Conservation (phyloP, 2,888 invertebrate genomes). For the Ormyrus pomaceus region DNA sequence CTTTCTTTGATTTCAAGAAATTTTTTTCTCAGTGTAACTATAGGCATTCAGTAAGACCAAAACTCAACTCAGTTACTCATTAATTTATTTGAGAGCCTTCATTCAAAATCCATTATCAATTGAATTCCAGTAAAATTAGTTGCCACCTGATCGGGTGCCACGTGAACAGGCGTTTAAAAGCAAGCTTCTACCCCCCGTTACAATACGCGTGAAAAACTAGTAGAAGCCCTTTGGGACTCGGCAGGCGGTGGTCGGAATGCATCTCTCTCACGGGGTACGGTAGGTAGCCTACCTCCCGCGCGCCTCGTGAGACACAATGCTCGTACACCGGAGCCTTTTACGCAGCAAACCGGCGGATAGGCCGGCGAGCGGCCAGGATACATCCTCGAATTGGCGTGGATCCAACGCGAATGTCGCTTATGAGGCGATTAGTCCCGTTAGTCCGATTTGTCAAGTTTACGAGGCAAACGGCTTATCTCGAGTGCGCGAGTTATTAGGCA, state of each 20-base stretch:
- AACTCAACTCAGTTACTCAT: too few species aligned
- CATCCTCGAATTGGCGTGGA: conserved; percentile 38
- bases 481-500: not conserved
- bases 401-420: conserved; percentile 49
- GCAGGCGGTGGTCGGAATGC: not conserved
- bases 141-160: too few species aligned
- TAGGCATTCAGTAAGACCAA: too few species aligned
- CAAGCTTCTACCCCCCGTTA: too few species aligned
- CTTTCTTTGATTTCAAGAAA: too few species aligned
- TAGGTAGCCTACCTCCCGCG: not conserved
- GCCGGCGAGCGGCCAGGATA: conserved; percentile 9
- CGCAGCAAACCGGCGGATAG: not conserved
- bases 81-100: too few species aligned
- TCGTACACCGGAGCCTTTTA: not conserved
- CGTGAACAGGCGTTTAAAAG: too few species aligned
- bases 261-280: not conserved
- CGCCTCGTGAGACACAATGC: conserved; percentile 10
- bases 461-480: conserved; percentile 37
- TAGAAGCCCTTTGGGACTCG: too few species aligned
- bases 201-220: too few species aligned
- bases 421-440: conserved; percentile 53
- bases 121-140: too few species aligned
- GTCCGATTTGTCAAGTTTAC: conserved; percentile 53
- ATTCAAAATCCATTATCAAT: too few species aligned
- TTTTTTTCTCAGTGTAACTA: too few species aligned